Conservation (phyloP, 2,797 vertebrate genomes). For the Psittacula derbiana region DNA sequence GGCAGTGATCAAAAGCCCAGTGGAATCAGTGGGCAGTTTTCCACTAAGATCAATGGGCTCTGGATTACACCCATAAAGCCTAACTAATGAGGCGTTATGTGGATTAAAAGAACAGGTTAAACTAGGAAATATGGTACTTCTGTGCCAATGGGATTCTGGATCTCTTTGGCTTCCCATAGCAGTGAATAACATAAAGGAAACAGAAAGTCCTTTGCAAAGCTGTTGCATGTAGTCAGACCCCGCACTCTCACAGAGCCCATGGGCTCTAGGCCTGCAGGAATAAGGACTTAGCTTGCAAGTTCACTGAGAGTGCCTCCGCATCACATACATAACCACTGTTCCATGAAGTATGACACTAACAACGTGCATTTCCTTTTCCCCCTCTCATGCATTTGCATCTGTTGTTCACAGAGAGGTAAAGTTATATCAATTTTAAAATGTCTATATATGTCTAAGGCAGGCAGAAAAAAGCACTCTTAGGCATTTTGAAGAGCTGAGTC, state of each 20-base stretch:
- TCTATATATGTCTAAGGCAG: not conserved
- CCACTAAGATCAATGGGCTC: slow-evolving; percentile 40
- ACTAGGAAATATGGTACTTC: not conserved
- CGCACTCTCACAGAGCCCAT: not conserved
- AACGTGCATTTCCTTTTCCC: not conserved
- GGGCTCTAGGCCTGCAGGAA: not conserved
- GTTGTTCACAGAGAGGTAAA: not conserved
- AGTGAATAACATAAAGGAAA: not conserved
- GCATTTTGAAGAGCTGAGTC: not conserved
- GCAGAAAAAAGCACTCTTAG: not conserved
- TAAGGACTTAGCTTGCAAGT: not conserved
- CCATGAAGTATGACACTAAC: not conserved
- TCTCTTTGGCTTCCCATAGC: not conserved
- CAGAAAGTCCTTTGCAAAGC: not conserved
- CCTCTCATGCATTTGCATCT: not conserved
- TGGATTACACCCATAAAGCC: slow-evolving; percentile 48
- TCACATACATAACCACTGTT: not conserved
- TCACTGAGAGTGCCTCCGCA: not conserved
- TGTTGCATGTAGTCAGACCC: not conserved
- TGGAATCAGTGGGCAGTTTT: slow-evolving; percentile 4
- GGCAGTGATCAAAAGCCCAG: not conserved
- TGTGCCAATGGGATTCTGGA: slow-evolving; percentile 23
- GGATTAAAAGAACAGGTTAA: slow-evolving; percentile 40
- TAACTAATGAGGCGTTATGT: not conserved
- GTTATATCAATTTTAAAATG: not conserved